Evolutionary conservation across 2,113 vertebrate genomes (phyloP), one percentile per base, ranked within the genome.

Genomic region (Galbula dea): DNA sequence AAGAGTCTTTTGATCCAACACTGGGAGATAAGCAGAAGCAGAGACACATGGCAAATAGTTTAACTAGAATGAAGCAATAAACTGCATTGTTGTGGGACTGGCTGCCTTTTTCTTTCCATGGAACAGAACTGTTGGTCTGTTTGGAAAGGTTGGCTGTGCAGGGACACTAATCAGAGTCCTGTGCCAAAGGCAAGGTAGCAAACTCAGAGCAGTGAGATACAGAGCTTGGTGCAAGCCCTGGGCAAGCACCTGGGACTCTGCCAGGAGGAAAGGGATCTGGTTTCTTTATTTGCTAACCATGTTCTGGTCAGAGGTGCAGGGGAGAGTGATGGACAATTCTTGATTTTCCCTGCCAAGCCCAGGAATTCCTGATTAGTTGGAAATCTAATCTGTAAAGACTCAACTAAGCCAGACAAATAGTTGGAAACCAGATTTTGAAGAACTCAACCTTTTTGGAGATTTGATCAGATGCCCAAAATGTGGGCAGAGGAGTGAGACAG

Each of bases 141-240:
- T 83, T 72, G 86, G 79, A 89, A 78, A 27, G 34, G 73, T 36
- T 2, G 18, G 72, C 91, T 93, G 89, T 39, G 49, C 41, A 79
- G 57, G 67, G 82, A 61, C 85, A 94, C 76, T 59, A 83, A 62
- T 75, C 39, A 30, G 71, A 57, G 65, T 9, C 65, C 59, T 41
- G 26, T 57, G 89, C 93, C 94, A 94, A 92, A 78, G 85, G 75
- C 87, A 92, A 94, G 85, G 91, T 89, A 94, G 68, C 82, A 89
- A 90, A 63, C 32, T 54, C 82, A 36, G n/a, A 63, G 87, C 78
- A 86, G 78, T 32, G 46, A 83, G 57, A 92, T n/a, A 54, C 11
- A 85, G 37, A 55, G 49, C 0, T 9, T 45, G 57, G 72, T 7
- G 66, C 43, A 18, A 92, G 36, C 78, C 43, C 82, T 34, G 46